These are phyloP conservation scores for Lampris megalopsis DNA, from an alignment of 2,113 vertebrate genomes.

Conservation along the genomic window DNA sequence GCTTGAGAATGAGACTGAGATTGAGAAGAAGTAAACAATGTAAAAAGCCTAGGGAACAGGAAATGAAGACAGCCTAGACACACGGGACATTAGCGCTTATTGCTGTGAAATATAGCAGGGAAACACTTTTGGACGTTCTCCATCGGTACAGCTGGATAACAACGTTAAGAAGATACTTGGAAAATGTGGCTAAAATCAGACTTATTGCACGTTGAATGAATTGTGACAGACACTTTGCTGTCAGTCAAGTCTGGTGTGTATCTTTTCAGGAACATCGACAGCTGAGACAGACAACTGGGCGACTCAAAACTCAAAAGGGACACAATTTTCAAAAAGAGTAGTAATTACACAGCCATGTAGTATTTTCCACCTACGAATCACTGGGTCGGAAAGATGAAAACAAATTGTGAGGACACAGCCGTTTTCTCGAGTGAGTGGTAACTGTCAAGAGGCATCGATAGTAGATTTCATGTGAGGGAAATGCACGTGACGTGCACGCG, in stretches of 20 bases:
- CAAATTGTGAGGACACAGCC: conserved; percentile 24
- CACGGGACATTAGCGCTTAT: conserved; percentile 27
- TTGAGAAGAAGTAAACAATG: not conserved
- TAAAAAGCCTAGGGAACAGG: conserved; percentile 15
- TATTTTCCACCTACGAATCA: conserved; percentile 10
- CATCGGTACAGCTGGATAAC: conserved; percentile 1
- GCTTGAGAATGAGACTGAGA: conserved; percentile 3
- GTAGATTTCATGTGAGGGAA: conserved; percentile 24
- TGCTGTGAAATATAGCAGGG: conserved; percentile 12
- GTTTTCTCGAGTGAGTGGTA: conserved; percentile 35
- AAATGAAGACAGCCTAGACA: conserved; percentile 47
- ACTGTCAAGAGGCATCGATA: conserved; percentile 33
- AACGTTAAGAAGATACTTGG: conserved; percentile 6
- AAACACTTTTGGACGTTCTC: conserved; percentile 24
- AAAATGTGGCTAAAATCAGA: conserved; percentile 11
- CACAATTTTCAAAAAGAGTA: not conserved
- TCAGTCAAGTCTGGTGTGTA: not conserved
- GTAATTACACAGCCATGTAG: not conserved
- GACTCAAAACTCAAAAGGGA: not conserved
- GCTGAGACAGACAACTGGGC: not conserved
- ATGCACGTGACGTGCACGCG: conserved; percentile 11
- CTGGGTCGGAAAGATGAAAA: conserved; percentile 39
- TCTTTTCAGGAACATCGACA: not conserved
- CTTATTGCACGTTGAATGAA: not conserved
- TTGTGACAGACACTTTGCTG: not conserved